Evolutionary conservation across 2,113 vertebrate species (phyloP), one percentile per base, ranked within the genome.

Genomic region (Phyllopteryx taeniolatus): DNA sequence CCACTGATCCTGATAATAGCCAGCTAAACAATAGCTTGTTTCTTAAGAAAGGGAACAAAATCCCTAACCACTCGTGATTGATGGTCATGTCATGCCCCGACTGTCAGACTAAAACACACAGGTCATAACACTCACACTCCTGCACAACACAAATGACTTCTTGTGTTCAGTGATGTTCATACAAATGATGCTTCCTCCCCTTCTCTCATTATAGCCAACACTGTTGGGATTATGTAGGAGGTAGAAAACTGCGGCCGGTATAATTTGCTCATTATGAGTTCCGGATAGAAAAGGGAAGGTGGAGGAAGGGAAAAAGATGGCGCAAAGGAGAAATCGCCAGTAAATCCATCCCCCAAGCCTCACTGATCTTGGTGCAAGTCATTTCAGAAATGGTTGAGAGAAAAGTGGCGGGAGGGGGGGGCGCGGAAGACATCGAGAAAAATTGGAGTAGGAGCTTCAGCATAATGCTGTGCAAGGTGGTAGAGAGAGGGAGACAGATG

Each of bases 251-350:
- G 43, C 19, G 56, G 70, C 82, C 22, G 60, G 86, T 89, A 88
- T 90, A 89, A 87, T 87, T 87, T 86, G 83, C 81, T 88, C 90
- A 92, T 91, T 90, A 87, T 70, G 75, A 79, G 71, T 82, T 85
- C 80, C 83, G 79, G 76, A 72, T 59, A 68, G 33, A 47, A 79
- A 71, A 47, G 81, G 56, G 68, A 64, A 53, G 15, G 43, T 69
- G n/a, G 72, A 79, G 64, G 77, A 39, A 75, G 19, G 70, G 74
- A 67, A 76, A 57, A 31, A 10, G n/a, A 27, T 27, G n/a, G 10
- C 54, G 54, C 22, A 47, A 80, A 56, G 70, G 68, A 54, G 54
- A 79, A 74, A 80, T 79, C 73, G 61, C 31, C 31, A 68, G 75
- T 76, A 78, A 85, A 27, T 27, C 74, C 69, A 67, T 79, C 73